These are phyloP conservation scores for Oryzaephilus surinamensis DNA, from an alignment of 1,140 invertebrate species.

Conservation along the genomic window DNA sequence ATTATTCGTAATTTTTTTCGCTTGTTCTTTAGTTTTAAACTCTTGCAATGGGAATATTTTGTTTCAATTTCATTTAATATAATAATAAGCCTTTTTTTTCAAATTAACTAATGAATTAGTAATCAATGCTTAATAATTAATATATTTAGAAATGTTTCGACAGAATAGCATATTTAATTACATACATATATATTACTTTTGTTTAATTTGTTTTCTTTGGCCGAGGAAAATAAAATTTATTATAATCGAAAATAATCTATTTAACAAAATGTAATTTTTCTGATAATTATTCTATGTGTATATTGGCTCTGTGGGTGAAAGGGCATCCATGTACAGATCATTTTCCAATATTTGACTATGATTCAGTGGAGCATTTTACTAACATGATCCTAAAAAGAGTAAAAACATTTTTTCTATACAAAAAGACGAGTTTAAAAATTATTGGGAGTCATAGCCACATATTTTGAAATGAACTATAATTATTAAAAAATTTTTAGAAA, in stretches of 20 bases:
- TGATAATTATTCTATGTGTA: conserved; percentile 28
- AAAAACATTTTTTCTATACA: no score
- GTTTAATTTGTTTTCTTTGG: conserved; percentile 11
- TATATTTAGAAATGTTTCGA: conserved; percentile 25
- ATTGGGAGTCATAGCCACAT: no score
- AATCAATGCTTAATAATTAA: conserved; percentile 21
- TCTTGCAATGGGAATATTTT: no score
- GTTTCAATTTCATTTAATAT: no score
- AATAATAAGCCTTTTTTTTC: no score
- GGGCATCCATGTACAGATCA: conserved; percentile 29
- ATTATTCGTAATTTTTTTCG: no score
- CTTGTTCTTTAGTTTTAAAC: no score
- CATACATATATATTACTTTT: conserved; percentile 14
- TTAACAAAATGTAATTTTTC: no score
- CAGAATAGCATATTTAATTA: conserved; percentile 16
- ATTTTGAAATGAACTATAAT: no score
- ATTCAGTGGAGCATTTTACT: no score
- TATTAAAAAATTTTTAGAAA: conserved; percentile 22
- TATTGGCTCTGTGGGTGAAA: conserved; percentile 33
- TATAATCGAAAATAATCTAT: conserved; percentile 15
- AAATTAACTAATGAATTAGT: background rate
- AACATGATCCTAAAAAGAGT: no score
- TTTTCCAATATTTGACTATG: conserved; percentile 3
- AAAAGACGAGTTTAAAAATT: no score
- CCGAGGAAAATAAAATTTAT: conserved; percentile 5